Base-by-base conservation (phyloP, 1,140 invertebrate species). In the Saccostrea cuccullata region DNA sequence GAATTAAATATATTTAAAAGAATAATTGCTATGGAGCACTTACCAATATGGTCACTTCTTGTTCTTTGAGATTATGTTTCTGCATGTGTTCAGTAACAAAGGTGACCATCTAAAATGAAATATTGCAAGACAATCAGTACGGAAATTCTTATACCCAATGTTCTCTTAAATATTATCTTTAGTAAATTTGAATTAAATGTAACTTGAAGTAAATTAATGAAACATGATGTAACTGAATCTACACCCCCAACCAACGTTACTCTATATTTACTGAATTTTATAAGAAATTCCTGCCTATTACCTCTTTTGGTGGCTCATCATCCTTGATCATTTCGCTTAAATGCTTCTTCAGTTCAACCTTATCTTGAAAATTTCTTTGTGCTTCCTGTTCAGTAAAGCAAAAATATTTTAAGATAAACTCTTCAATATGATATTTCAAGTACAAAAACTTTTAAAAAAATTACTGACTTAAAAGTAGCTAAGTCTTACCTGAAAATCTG, bases 41-140 rank as follows among this genome's bases (percentile, higher is more conserved):
- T 93, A 96, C 95, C 90, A 96, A 94, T 84, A 96, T 93, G 92
- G 98, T 97, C 92, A 98, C 97, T 95, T 99, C 98, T 94, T 98
- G 97, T 95, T 99, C 98, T 86, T 97, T 96, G 94, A 99, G 97
- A 94, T 95, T 96, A 95, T 97, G 96, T 94, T 97, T 97, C 90
- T 95, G 95, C 93, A 98, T 97, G 95, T 97, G 97, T 93, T 99
- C 98, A 94, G 97, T 97, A 88, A 99, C 73, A 86, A 90, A 92
- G 23, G 85, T 84, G 20, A 92, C 91, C 88, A 94, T 93, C 93
- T 94, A 88, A 92, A 92, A 82, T 47, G 84, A 86, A 84, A 89
- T 23, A 82, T 56, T 64, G 15, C 58, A 64, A 12, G 15, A 36
- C 13, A 55, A 82, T 36, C 26, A 82, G 77, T 8, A 36, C 6